Conservation (phyloP, 2,797 vertebrate genomes). For the Betta splendens region DNA sequence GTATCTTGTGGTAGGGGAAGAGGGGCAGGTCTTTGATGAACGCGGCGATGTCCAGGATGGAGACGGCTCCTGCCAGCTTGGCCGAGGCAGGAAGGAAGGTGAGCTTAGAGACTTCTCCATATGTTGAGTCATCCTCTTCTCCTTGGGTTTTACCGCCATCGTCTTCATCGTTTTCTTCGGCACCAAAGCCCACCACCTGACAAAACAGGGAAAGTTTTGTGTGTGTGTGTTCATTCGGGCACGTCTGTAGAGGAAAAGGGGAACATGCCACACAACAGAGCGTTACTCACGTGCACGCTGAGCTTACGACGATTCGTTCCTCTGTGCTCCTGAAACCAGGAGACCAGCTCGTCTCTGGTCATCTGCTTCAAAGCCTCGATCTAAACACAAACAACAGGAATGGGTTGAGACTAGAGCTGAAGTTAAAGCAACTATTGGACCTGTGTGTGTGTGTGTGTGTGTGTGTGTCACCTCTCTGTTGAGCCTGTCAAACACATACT, state of each 20-base stretch:
- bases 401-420: constrained; percentile 1
- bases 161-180: constrained; percentile 83
- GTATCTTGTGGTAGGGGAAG: constrained; percentile 94
- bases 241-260: background rate
- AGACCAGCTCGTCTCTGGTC: constrained; percentile 84
- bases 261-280: too few species aligned
- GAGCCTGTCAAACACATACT: constrained; percentile 93
- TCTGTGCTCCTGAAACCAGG: constrained; percentile 88
- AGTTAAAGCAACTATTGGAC: background rate
- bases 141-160: constrained; percentile 20
- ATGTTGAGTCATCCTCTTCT: constrained; percentile 67
- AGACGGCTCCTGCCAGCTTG: constrained; percentile 75
- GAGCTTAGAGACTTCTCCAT: constrained; percentile 88
- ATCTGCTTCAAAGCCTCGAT: constrained; percentile 91
- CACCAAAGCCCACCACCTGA: constrained; percentile 91
- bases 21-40: constrained; percentile 88
- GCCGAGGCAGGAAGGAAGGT: constrained; percentile 85
- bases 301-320: constrained; percentile 85
- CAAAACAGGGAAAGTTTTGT: constrained; percentile 26
- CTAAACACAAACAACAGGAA: constrained; percentile 70
- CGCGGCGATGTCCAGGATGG: constrained; percentile 88
- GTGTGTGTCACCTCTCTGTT: constrained; percentile 85
- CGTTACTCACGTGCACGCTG: constrained; percentile 89
- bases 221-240: background rate
- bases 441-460: background rate